Evolutionary conservation across 2,888 invertebrate species (phyloP).

Genomic region (Ryuthela nishihirai): DNA sequence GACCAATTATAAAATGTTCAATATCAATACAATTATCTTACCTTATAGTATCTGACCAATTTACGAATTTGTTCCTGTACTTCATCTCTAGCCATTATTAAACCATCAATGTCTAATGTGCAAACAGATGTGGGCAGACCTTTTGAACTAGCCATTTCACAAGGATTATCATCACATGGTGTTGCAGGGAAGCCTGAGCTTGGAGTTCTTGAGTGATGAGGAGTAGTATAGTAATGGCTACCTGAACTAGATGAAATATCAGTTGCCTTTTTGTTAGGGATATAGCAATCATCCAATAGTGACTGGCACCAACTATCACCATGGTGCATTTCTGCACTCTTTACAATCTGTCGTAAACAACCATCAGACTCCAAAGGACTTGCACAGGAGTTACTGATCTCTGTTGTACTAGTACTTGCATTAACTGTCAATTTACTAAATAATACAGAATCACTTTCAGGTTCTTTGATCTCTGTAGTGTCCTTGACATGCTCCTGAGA

Average conservation of each 20-base stretch:
- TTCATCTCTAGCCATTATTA: constrained; percentile 66
- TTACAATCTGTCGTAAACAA: too few species aligned
- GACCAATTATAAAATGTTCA: too few species aligned
- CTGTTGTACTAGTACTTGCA: constrained; percentile 50
- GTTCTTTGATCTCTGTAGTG: not conserved
- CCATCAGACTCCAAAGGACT: not conserved
- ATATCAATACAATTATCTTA: too few species aligned
- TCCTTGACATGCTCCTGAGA: not conserved
- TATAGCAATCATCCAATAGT: too few species aligned
- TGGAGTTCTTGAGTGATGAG: constrained; percentile 57
- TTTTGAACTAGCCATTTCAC: constrained; percentile 25
- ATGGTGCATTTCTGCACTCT: too few species aligned
- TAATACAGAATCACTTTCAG: not conserved
- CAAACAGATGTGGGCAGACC: constrained; percentile 6
- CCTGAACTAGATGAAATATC: constrained; percentile 20
- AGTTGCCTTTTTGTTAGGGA: too few species aligned
- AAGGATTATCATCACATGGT: constrained; percentile 53
- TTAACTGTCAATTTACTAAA: constrained; percentile 28
- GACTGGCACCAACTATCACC: too few species aligned
- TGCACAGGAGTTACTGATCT: constrained; percentile 25
- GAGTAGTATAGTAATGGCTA: constrained; percentile 24
- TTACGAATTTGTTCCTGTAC: constrained; percentile 74
- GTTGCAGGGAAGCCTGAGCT: constrained; percentile 60
- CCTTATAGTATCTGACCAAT: constrained; percentile 75
- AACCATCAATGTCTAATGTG: constrained; percentile 65